phyloP scores from a whole-genome alignment of 1,140 invertebrate genomes.

The Archivesica marissinica region DNA sequence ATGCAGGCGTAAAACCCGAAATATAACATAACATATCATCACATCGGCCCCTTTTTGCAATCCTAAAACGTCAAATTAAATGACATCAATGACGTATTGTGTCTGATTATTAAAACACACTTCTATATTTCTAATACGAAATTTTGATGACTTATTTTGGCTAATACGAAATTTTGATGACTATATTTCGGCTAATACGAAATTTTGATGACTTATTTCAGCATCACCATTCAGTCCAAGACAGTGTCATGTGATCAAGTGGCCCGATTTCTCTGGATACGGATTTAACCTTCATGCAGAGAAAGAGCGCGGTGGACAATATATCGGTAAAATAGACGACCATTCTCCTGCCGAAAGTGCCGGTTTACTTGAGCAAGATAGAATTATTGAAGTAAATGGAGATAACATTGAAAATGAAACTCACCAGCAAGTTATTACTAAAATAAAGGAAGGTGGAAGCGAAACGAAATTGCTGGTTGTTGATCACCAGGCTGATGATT shows the following conservation, averaged over 20 bases:
- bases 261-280: constrained; percentile 97
- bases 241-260: constrained; percentile 87
- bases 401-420: constrained; percentile 93
- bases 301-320: constrained; percentile 96
- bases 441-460: constrained; percentile 90
- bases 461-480: constrained; percentile 96
- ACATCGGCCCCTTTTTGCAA: too few species aligned
- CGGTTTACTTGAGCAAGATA: constrained; percentile 95
- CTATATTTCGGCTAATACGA: too few species aligned
- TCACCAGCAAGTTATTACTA: constrained; percentile 91
- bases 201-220: background rate
- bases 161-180: too few species aligned
- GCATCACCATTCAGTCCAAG: constrained; percentile 66
- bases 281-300: constrained; percentile 99
- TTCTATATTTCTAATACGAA: too few species aligned
- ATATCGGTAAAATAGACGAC: constrained; percentile 98
- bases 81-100: too few species aligned
- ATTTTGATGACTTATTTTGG: too few species aligned
- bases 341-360: constrained; percentile 95
- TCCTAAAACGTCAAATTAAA: too few species aligned
- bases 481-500: constrained; percentile 91
- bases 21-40: too few species aligned
- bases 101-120: too few species aligned
- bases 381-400: constrained; percentile 90
- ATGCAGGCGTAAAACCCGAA: too few species aligned